Evolutionary conservation across 37 sponge, comb jelly and placozoan species (phyloP), one percentile per base, ranked within the genome.

Genomic region (Beroe forskalii): DNA sequence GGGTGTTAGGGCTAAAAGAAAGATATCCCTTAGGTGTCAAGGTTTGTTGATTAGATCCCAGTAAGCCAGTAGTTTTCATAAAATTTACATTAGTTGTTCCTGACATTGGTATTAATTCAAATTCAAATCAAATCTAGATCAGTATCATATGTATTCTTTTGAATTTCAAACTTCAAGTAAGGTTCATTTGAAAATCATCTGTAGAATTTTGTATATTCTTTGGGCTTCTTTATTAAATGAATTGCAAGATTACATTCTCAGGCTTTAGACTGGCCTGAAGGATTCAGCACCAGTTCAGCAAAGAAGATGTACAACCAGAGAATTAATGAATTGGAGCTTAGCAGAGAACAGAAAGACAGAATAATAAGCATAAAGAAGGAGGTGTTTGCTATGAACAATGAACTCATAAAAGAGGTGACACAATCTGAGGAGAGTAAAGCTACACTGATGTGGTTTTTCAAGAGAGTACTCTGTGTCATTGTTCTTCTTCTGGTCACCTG

Each of bases 261-360:
- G 86, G 86, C 86, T 1, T 48, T 80, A 1, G 55, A 41, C 27
- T 80, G 86, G 86, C 86, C 86, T 8, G 86, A 80, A 43, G 86
- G 86, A 38, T 80, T 80, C 31, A 80, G 86, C 30, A 39, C 28
- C 24, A 44, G 38, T 14, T 12, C 37, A 1, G 55, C 55, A 3
- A 80, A 80, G 86, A 80, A 39, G 40, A 24, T 42, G 24, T 80
- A 80, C 55, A 80, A 80, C 14, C 38, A 80, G 48, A 9, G 48
- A 41, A 22, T 80, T 9, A 27, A 80, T 38, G 37, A 32, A 4
- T 37, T 80, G 44, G 86, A 80, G 30, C 86, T 80, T 2, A 80
- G 30, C 3, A 20, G 30, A 44, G 55, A 80, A 24, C 86, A 80
- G 55, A 80, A 80, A 23, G 44, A 44, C 28, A 17, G 55, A 14